Evolutionary conservation across 2,797 vertebrate species (phyloP), one percentile per base, ranked within the genome.

Genomic region (Hoplostethus atlanticus): DNA sequence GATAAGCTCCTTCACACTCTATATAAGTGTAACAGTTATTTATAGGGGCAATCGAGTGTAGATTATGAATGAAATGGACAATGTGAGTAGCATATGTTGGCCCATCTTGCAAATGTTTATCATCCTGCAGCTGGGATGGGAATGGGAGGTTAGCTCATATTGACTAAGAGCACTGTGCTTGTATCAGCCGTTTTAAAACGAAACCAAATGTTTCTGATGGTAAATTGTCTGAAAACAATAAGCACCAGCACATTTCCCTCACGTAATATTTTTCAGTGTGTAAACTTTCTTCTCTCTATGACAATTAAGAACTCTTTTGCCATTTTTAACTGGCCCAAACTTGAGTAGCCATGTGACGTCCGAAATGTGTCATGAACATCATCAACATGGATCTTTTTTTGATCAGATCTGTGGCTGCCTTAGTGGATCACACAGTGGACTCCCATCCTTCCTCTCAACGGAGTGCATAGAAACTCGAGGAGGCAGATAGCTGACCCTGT

Each of bases 1-100:
- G 28, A 67, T 28, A 28, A 47, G 51, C 34, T 61, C 28, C 30
- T 46, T 62, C 52, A 63, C 72, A 56, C 51, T 30, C 58, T 58
- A 63, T 68, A 55, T 21, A 66, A 46, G 51, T 30, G 48, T 60
- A 60, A 62, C 72, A 56, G 58, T 25, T 34, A 31, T 51, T 56
- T 56, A 36, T 28, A 4, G 4, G 38, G 25, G 30, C 25, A 17
- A 38, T 31, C 16, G 38, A 15, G 8, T 28, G 6, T 13, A 11
- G 38, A n/a, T 42, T 53, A 66, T 25, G 7, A 64, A 21, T 17
- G 10, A 28, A 36, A 36, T 16, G 5, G 11, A 60, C 5, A 11
- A 30, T 8, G 16, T 28, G n/a, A 59, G 31, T 17, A 4, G 12
- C n/a, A 42, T 42, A 42, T 59, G 56, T 10, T 42, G 36, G 38